A percentile compares a stretch with the other conserved stretches of the same genome.
Conservation (phyloP, 2,113 vertebrate genomes). For the Spermophilus dauricus region DNA sequence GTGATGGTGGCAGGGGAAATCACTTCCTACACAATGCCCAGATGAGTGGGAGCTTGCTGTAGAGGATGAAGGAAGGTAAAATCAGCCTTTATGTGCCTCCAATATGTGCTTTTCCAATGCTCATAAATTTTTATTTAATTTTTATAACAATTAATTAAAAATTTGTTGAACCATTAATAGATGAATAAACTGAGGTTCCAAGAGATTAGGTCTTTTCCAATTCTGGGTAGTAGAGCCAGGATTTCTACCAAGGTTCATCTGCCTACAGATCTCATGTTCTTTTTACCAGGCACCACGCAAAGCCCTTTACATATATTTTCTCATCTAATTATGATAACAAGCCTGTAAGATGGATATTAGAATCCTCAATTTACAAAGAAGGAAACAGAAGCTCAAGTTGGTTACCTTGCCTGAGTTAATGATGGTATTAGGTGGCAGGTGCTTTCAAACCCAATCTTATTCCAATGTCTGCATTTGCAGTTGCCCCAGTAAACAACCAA, state of each 20-base stretch:
- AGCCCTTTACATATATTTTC: background rate
- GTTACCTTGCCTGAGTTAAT: accelerated
- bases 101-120: background rate
- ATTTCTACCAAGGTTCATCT: background rate
- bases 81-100: accelerated
- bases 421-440: background rate
- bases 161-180: background rate
- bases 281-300: background rate
- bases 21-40: background rate
- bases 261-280: background rate
- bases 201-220: background rate
- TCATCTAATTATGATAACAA: background rate
- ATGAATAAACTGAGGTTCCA: background rate
- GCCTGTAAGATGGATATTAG: background rate
- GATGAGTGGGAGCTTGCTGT: accelerated
- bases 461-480: background rate
- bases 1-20: background rate
- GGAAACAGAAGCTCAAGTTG: background rate
- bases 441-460: accelerated
- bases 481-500: background rate
- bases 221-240: background rate
- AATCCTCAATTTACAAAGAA: background rate
- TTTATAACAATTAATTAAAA: background rate
- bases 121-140: background rate
- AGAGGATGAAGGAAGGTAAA: background rate